phyloP scores from a whole-genome alignment of 2,113 vertebrate genomes.

The Zosterops pallidus region DNA sequence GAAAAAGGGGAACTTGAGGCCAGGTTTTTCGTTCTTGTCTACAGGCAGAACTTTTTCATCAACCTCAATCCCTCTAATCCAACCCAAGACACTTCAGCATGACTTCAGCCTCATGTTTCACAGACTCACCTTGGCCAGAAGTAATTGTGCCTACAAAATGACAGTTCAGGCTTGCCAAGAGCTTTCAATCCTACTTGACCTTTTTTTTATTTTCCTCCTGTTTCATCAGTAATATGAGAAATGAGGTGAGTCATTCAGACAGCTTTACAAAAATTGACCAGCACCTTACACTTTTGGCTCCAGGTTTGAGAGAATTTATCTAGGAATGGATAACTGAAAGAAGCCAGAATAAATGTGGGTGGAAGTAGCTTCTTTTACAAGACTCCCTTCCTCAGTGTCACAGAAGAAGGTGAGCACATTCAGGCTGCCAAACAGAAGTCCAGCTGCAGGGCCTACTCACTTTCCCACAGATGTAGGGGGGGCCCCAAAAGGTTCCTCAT shows the following conservation, averaged over 20 bases:
- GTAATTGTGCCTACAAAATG: not conserved
- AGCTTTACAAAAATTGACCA: slow-evolving; percentile 4
- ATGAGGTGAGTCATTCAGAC: not conserved
- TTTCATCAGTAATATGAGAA: slow-evolving; percentile 27
- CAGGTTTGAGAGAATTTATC: not conserved
- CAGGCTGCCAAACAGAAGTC: not conserved
- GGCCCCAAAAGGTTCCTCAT: not conserved
- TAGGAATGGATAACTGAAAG: not conserved
- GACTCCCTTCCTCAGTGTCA: not conserved
- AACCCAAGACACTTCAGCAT: not conserved
- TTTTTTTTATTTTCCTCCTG: not conserved
- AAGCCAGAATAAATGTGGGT: not conserved
- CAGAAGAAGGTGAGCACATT: accelerated
- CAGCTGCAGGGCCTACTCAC: not conserved
- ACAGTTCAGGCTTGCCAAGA: not conserved
- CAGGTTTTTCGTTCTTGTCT: not conserved
- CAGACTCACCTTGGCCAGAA: not conserved
- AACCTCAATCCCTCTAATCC: not conserved
- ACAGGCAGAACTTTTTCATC: not conserved
- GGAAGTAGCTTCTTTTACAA: not conserved
- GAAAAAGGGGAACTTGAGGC: not conserved
- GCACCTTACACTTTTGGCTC: slow-evolving; percentile 7
- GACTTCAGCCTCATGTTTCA: not conserved
- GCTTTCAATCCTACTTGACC: not conserved
- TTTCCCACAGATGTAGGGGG: not conserved